Evolutionary conservation across 1,140 invertebrate species (phyloP), one percentile per base, ranked within the genome.

Genomic region (Arctopsyche grandis): DNA sequence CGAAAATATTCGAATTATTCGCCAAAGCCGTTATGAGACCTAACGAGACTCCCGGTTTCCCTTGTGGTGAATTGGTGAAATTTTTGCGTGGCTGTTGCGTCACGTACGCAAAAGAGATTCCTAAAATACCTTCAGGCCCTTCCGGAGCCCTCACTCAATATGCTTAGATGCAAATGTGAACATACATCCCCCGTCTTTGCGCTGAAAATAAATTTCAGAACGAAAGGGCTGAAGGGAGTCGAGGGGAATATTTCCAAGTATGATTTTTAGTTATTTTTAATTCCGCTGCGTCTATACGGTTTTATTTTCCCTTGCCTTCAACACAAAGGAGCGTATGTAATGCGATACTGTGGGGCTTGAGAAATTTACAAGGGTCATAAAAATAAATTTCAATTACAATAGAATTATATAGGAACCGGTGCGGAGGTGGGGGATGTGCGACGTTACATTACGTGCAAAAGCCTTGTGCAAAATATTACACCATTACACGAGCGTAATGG

Each of bases 401-500:
- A 63, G 58, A 63, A 46, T 7, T 46, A 46, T 46, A 7, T 46
- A 5, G 44, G 12, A 46, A 46, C 44, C 12, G 44, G 44, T 7
- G 12, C 44, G 12, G 12, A 46, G 12, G 44, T 46, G 44, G 44
- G 12, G 12, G 5, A 46, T 46, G 12, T 46, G 12, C 44, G 44
- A 46, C 12, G 12, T 7, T n/a, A 46, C 44, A 46, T n/a, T 46
- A 46, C 44, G 12, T 46, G 44, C 44, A 46, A 46, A 7, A 46
- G 12, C 12, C 5, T 46, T 46, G 44, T 46, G 58, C 58, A 21
- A 63, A 63, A 63, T 63, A 63, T 63, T 63, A 24, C 58, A 22
- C 58, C 58, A 63, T 63, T 63, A 63, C 58, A 24, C 19, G 19
- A 5, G 4, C 58, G 58, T 63, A 63, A 63, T 63, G 58, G 58